phyloP scores from a whole-genome alignment of 2,888 invertebrate species.

The Andrena camellia region DNA sequence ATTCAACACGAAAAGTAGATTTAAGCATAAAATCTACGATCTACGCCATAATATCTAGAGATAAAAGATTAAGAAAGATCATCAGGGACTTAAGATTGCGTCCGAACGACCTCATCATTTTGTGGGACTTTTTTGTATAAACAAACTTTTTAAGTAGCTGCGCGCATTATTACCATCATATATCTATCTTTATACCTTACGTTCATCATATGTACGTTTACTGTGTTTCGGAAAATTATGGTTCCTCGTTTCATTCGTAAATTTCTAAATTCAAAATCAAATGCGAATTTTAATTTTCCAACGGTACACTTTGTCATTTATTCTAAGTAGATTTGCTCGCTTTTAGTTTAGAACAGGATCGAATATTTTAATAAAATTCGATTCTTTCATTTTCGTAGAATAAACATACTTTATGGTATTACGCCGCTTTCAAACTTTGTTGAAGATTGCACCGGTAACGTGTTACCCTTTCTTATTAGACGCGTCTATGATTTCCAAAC shows the following conservation, averaged over 20 bases:
- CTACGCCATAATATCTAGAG: no score
- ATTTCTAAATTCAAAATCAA: not conserved
- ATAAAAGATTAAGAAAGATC: no score
- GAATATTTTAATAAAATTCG: not conserved
- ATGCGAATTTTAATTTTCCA: not conserved
- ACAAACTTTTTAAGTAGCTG: no score
- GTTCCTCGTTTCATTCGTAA: not conserved
- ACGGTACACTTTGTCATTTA: slow-evolving; percentile 5
- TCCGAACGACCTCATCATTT: no score
- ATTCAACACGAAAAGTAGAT: not conserved
- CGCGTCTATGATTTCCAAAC: slow-evolving; percentile 7
- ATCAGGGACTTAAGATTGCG: no score
- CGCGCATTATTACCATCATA: not conserved
- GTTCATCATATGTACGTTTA: not conserved
- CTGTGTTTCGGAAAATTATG: not conserved
- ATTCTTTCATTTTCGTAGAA: not conserved
- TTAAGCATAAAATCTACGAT: no score
- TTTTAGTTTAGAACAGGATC: not conserved
- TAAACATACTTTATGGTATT: slow-evolving; percentile 7
- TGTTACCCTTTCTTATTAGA: not conserved
- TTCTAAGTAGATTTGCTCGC: not conserved
- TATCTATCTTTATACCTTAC: not conserved
- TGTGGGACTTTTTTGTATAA: no score
- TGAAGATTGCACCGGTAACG: slow-evolving; percentile 27
- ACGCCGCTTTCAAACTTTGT: slow-evolving; percentile 55